Evolutionary conservation across 2,888 invertebrate genomes (phyloP), one percentile per base, ranked within the genome.

Genomic region (Catocala sponsa): DNA sequence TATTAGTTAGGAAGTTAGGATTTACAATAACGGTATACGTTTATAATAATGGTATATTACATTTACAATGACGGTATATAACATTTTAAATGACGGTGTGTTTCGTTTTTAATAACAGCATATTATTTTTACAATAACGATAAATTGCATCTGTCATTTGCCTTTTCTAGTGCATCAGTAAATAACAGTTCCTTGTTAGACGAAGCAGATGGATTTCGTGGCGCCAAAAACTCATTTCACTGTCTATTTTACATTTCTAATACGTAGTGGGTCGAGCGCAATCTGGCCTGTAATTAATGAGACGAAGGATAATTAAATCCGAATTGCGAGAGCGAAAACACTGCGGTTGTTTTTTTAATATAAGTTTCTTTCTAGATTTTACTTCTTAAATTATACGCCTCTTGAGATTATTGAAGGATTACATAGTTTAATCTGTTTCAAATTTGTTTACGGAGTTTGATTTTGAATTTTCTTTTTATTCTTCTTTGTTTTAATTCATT

Each of bases 231-330:
- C 88, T 91, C 88, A 90, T 91, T 90, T 87, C 84, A 84, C 70
- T 67, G 75, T 75, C 89, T 88, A 84, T 86, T 91, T 91, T 89
- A 91, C 89, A 91, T 91, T 91, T 89, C 88, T 87, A 89, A 90
- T 90, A 81, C 80, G 77, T 65, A 73, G 71, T 74, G 79, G 75
- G 78, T 80, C 78, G 79, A 70, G 78, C 79, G 78, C 84, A 86
- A 86, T 88, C 85, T 85, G 80, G 74, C 69, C 81, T 73, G 83
- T 87, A 87, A 89, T 90, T 89, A 90, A 89, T 88, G 87, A 85
- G 84, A 70, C 74, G 72, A 62, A 68, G 79, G 78, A 85, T 87
- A 86, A 89, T 88, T 87, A 88, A 86, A 84, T 80, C 78, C 80
- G 83, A 83, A 86, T 87, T 84, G 76, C 68, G 70, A 79, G 71